These are phyloP conservation scores for Drosophila tsacasi DNA, from an alignment of 1,140 invertebrate species.

Conservation along the genomic window DNA sequence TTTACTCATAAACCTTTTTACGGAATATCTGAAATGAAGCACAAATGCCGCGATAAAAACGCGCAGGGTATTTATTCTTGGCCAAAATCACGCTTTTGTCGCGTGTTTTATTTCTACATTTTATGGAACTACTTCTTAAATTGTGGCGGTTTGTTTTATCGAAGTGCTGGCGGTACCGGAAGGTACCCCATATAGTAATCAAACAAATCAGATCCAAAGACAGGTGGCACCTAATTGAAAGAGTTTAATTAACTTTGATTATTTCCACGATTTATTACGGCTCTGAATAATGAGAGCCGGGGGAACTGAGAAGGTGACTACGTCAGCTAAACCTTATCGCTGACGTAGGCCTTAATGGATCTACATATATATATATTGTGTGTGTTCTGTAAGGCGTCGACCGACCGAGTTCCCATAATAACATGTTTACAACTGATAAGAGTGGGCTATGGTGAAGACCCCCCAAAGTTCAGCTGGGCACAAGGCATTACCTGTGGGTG, in stretches of 20 bases:
- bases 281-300: conserved; percentile 11
- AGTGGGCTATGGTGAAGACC: conserved; percentile 4
- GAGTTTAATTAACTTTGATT: conserved; percentile 51
- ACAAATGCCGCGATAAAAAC: neutral
- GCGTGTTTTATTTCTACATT: conserved; percentile 49
- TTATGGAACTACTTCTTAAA: conserved; percentile 31
- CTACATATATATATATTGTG: conserved; percentile 36
- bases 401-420: conserved; percentile 42
- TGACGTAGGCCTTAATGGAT: conserved; percentile 37
- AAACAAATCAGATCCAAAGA: conserved; percentile 31
- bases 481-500: conserved; percentile 15
- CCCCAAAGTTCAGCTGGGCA: neutral
- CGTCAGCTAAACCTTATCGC: conserved; percentile 59
- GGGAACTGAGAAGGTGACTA: conserved; percentile 15
- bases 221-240: conserved; percentile 50
- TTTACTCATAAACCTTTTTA: neutral
- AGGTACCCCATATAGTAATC: conserved; percentile 13
- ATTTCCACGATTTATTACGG: conserved; percentile 7
- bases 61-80: conserved; percentile 21
- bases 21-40: neutral
- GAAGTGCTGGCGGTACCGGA: conserved; percentile 28
- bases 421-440: conserved; percentile 73
- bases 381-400: conserved; percentile 29
- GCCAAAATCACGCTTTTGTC: conserved; percentile 49
- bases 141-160: conserved; percentile 45